A percentile compares a stretch with the other conserved stretches of the same genome.
phyloP scores from a whole-genome alignment of 2,797 vertebrate genomes.

The Clarias platycephalus region DNA sequence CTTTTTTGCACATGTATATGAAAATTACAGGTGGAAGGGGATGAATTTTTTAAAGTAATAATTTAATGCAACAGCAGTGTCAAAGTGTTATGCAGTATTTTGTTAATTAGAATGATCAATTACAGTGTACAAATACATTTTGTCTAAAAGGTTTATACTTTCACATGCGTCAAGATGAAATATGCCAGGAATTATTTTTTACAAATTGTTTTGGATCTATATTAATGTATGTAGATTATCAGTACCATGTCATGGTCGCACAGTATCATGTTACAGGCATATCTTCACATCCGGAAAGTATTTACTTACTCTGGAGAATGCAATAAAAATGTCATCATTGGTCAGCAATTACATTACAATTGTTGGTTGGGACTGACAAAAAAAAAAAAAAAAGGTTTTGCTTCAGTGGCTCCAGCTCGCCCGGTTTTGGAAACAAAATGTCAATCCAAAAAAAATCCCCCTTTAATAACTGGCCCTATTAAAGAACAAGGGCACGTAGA shows the following conservation, averaged over 20 bases:
- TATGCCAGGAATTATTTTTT: neutral
- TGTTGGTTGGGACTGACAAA: too few species aligned
- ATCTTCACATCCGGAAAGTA: neutral
- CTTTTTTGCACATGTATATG: neutral
- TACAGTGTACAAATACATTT: neutral
- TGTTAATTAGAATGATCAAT: neutral
- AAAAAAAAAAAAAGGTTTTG: too few species aligned
- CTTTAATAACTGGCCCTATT: too few species aligned
- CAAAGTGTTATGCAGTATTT: neutral
- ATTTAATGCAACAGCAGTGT: neutral
- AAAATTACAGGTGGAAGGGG: neutral
- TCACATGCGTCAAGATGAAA: neutral
- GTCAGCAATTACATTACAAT: too few species aligned
- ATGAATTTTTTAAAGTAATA: constrained; percentile 1
- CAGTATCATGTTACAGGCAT: neutral
- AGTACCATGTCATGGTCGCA: neutral
- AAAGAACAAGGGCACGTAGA: too few species aligned
- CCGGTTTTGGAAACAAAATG: too few species aligned
- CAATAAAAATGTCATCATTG: neutral
- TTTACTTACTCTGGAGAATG: neutral
- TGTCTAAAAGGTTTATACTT: too few species aligned
- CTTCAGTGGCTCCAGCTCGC: too few species aligned
- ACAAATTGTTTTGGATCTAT: neutral
- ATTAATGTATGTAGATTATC: neutral
- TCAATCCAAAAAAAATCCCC: too few species aligned